Evolutionary conservation across 2,888 invertebrate genomes (phyloP), one percentile per base, ranked within the genome.

Genomic region (Strigamia maritima): DNA sequence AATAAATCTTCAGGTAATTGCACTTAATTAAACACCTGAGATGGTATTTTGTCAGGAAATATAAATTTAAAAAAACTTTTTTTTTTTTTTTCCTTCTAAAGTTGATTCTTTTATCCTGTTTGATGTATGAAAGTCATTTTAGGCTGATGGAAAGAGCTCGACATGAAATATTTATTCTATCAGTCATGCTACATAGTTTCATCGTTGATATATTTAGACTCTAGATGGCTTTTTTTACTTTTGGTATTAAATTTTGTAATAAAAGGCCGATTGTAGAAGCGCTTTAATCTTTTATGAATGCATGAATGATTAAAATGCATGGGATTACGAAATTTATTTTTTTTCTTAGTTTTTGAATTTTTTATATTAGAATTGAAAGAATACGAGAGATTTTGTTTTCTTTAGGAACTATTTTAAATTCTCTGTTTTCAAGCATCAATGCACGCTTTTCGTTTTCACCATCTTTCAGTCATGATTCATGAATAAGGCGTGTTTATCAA

Each of bases 111-210:
- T 60, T 60, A 60, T 60, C 60, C 14, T 60, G 24, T 60, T 60
- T 60, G 60, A 60, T 60, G 14, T 60, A 60, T 60, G 60, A 24
- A 60, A 24, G 22, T 60, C 22, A 24, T 60, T 60, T 60, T 60
- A 22, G 24, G 60, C 24, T 60, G 60, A 60, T 60, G 60, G 60
- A 60, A 22, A 16, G 22, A 60, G 19, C 22, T 60, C 12, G 22
- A 22, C 4, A 60, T 60, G 60, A 60, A 60, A 60, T 60, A 60
- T 60, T 60, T 14, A 60, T 60, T 60, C 60, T 22, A 60, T 60
- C 60, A 60, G 60, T 60, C 60, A 60, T 60, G 60, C 60, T 60
- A 14, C 60, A 60, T 7, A 4, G 60, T 60, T 19, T 60, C 60
- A 24, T 60, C 22, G 19, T 60, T 19, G 60, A 22, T 60, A 14